phyloP scores from a whole-genome alignment of 2,113 vertebrate genomes.

The Dipodomys merriami region DNA sequence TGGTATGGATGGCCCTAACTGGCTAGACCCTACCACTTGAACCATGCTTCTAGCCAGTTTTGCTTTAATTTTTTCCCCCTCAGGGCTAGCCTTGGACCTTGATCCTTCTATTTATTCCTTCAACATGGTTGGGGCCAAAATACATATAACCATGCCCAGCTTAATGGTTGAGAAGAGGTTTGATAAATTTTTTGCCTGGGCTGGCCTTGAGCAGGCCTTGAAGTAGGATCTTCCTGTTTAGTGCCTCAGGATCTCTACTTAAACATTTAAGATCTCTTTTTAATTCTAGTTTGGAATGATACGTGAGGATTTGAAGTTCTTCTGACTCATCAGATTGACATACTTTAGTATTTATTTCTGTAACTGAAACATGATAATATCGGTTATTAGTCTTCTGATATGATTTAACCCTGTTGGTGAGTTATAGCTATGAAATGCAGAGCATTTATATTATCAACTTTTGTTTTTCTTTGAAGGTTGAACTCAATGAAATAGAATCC shows the following conservation, averaged over 20 bases:
- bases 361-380: constrained; percentile 38
- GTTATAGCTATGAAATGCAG: not conserved
- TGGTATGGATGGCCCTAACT: no score
- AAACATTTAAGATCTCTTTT: constrained; percentile 37
- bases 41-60: no score
- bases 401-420: not conserved
- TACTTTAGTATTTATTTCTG: constrained; percentile 25
- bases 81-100: no score
- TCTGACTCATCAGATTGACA: not conserved
- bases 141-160: no score
- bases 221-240: no score
- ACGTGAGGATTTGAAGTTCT: constrained; percentile 48
- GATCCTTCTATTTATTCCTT: no score
- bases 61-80: no score
- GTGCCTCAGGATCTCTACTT: not conserved
- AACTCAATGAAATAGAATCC: constrained; percentile 98
- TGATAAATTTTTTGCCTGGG: not conserved
- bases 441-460: not conserved
- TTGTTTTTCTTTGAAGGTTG: constrained; percentile 88
- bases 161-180: not conserved
- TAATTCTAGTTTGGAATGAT: not conserved
- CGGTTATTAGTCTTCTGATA: constrained; percentile 16
- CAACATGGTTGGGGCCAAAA: no score
- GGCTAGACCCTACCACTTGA: no score
- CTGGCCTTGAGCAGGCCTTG: not conserved